These are phyloP conservation scores for Odontomyia ornata DNA, from an alignment of 2,888 invertebrate genomes.

Conservation along the genomic window DNA sequence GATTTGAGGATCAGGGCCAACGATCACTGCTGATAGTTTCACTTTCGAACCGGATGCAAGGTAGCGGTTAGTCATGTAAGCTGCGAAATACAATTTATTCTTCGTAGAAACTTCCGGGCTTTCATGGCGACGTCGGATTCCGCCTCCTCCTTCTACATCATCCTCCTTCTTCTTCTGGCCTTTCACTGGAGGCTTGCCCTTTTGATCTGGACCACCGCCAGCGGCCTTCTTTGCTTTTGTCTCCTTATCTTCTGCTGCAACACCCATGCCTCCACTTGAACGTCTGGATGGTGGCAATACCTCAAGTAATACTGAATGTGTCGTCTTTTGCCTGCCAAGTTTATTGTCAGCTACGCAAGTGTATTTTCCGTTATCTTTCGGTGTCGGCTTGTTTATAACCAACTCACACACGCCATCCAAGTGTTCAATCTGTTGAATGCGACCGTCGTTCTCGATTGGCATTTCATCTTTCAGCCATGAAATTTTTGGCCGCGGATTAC, in stretches of 20 bases:
- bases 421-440: constrained; percentile 73
- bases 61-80: constrained; percentile 61
- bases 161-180: constrained; percentile 51
- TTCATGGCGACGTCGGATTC: constrained; percentile 67
- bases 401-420: constrained; percentile 81
- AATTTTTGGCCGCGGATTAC: constrained; percentile 75
- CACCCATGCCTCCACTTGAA: constrained; percentile 55
- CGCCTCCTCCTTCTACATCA: constrained; percentile 62
- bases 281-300: constrained; percentile 59
- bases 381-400: constrained; percentile 73
- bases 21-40: constrained; percentile 80
- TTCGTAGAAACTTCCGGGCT: constrained; percentile 65
- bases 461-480: constrained; percentile 79
- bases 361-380: constrained; percentile 67
- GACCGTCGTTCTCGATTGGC: constrained; percentile 68
- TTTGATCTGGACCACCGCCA: constrained; percentile 50
- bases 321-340: constrained; percentile 77
- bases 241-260: constrained; percentile 48
- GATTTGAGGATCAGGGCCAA: constrained; percentile 76
- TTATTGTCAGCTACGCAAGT: constrained; percentile 74
- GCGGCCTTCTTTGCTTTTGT: constrained; percentile 53
- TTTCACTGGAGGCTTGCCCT: constrained; percentile 54
- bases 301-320: constrained; percentile 70
- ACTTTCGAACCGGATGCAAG: constrained; percentile 74
- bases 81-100: constrained; percentile 61